These are phyloP conservation scores for Noctuana brunneofusca DNA, from an alignment of 2,888 invertebrate genomes.

Conservation along the genomic window DNA sequence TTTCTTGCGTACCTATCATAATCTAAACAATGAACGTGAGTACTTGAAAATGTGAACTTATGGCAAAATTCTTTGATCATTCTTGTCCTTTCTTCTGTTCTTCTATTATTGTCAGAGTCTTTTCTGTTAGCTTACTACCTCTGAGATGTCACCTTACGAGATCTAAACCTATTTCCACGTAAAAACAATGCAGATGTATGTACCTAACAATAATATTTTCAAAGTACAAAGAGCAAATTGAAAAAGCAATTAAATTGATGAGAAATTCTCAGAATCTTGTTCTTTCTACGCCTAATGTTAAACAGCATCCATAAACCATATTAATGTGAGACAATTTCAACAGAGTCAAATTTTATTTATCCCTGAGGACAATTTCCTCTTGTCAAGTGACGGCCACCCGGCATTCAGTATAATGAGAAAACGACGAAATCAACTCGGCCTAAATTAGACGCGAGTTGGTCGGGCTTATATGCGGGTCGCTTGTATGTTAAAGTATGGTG, in stretches of 20 bases:
- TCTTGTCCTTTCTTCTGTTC: no score
- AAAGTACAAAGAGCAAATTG: slow-evolving; percentile 10
- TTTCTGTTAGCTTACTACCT: no score
- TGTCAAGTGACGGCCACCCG: slow-evolving; percentile 77
- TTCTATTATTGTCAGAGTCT: no score
- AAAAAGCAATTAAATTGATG: slow-evolving; percentile 21
- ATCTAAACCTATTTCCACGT: no score
- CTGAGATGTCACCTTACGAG: no score
- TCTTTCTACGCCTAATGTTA: slow-evolving; percentile 45
- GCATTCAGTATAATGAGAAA: slow-evolving; percentile 73
- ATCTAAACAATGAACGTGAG: no score
- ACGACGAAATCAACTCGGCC: slow-evolving; percentile 72
- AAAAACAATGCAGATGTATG: neutral
- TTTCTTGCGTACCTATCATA: neutral
- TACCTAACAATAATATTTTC: neutral
- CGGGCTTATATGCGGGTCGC: slow-evolving; percentile 58
- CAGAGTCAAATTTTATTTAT: slow-evolving; percentile 75
- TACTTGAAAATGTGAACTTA: no score
- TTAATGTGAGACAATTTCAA: slow-evolving; percentile 68
- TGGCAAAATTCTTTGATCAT: no score
- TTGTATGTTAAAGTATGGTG: neutral
- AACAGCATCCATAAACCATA: slow-evolving; percentile 68
- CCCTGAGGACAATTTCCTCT: slow-evolving; percentile 76
- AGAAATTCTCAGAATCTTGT: slow-evolving; percentile 37
- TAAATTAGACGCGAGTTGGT: slow-evolving; percentile 67